Base-by-base conservation (phyloP, 1,140 invertebrate genomes). In the Drosophila busckii region DNA sequence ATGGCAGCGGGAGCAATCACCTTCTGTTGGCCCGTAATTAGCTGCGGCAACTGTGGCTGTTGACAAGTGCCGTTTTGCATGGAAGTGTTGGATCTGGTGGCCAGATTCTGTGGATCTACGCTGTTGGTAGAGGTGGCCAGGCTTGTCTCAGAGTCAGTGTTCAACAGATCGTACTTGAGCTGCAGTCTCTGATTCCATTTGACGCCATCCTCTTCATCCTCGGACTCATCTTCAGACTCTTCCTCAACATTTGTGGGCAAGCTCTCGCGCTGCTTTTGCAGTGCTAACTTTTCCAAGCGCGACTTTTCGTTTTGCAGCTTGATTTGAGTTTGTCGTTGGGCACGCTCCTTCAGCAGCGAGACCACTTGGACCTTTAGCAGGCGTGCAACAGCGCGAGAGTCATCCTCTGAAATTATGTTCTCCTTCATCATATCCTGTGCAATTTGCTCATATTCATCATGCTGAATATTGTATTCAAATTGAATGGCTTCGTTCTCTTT, bases 401-500 rank as follows among this genome's bases (percentile, higher is more conserved):
- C 97, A 85, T 97, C 96, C 84, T 97, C 95, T 52, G 94, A 92
- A 66, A 97, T 95, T 53, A 97, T 92, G 37, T 94, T 94, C 6
- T 94, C 94, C 82, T 95, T 95, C 15, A 93, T 94, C 97, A 99
- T 98, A 88, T 98, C 98, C 80, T 94, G 93, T 32, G 97, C 96
- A 49, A 99, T 95, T 85, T 97, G 95, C 83, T 99, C 96, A 56
- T 96, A 95, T 85, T 97, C 94, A 88, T 99, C 98, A 44, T 90
- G 91, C 63, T 93, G 92, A 58, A 99, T 94, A 88, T 99, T 96
- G 90, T 98, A 99, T 63, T 98, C 97, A 90, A 99, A 99, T 88
- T 99, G 97, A 71, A 99, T 98, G 4, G 98, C 98, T 89, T 99
- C 98, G 89, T 99, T 99, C 88, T 99, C 97, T 87, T 99, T 98